phyloP scores from a whole-genome alignment of 2,888 invertebrate genomes.

The Onchidella celtica region DNA sequence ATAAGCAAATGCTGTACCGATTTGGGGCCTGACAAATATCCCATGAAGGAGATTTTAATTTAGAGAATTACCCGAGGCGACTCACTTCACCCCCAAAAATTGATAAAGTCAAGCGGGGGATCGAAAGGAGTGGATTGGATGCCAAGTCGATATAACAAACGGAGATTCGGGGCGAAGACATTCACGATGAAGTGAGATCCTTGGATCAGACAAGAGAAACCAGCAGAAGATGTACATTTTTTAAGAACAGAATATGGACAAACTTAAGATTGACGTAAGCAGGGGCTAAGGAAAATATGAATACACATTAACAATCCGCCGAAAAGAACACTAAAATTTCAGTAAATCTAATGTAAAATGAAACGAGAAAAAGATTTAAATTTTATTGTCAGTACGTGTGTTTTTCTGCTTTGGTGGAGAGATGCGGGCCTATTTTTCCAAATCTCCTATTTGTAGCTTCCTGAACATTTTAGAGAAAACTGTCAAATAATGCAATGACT shows the following conservation, averaged over 20 bases:
- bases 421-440: too few relatives aligned
- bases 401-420: too few relatives aligned
- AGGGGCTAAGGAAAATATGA: not conserved
- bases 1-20: conserved; percentile 48
- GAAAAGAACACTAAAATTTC: too few relatives aligned
- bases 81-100: conserved; percentile 29
- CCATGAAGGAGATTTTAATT: conserved; percentile 54
- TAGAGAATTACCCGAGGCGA: conserved; percentile 50
- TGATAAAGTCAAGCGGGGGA: conserved; percentile 35
- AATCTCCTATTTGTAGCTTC: too few relatives aligned
- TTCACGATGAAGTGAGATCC: not conserved
- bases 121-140: not conserved
- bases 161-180: conserved; percentile 18
- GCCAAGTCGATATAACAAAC: conserved; percentile 24
- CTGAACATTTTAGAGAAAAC: too few relatives aligned
- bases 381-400: too few relatives aligned
- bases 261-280: not conserved
- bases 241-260: not conserved
- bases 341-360: too few relatives aligned
- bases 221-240: not conserved
- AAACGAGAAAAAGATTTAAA: too few relatives aligned
- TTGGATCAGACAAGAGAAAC: not conserved
- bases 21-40: conserved; percentile 52
- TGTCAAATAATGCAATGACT: too few relatives aligned
- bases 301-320: too few relatives aligned